Evolutionary conservation across 2,797 vertebrate genomes (phyloP).

Genomic region (Eutrigla gurnardus): DNA sequence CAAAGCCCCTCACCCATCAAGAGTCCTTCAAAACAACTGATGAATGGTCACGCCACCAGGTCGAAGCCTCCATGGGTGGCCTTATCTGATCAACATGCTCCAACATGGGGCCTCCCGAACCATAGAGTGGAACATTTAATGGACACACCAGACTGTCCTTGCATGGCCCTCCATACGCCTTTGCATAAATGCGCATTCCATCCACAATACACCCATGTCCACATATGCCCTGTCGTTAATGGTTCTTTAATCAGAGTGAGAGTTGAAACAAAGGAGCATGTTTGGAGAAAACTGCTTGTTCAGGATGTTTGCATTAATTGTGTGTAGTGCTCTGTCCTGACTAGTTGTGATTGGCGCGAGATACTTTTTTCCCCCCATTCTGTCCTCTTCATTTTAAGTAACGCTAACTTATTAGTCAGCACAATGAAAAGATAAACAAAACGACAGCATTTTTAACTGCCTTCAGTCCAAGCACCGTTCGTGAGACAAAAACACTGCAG

Average conservation of each 20-base stretch:
- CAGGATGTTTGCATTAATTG: background rate
- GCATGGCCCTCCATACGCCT: slow-evolving; percentile 34
- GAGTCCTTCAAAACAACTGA: slow-evolving; percentile 73
- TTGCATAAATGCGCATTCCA: slow-evolving; percentile 33
- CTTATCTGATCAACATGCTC: slow-evolving; percentile 76
- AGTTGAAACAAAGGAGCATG: background rate
- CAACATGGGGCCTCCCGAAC: slow-evolving; percentile 69
- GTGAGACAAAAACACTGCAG: slow-evolving; percentile 13
- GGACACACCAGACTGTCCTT: slow-evolving; percentile 61
- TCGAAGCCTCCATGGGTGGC: slow-evolving; percentile 73
- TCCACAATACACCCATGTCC: slow-evolving; percentile 13
- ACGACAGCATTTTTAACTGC: background rate
- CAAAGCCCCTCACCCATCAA: slow-evolving; percentile 73
- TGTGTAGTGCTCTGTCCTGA: background rate
- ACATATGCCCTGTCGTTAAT: background rate
- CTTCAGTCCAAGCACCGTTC: background rate
- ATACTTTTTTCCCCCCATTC: background rate
- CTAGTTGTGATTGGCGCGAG: background rate
- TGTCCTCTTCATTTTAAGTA: background rate
- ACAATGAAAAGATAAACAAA: background rate
- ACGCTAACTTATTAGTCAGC: background rate
- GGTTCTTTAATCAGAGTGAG: background rate
- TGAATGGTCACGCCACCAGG: slow-evolving; percentile 76
- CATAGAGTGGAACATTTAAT: slow-evolving; percentile 66
- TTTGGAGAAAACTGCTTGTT: slow-evolving; percentile 3